A percentile compares a stretch with the other conserved stretches of the same genome.
Conservation (phyloP, 2,888 invertebrate genomes). For the Leptinotarsa rubiginosa region DNA sequence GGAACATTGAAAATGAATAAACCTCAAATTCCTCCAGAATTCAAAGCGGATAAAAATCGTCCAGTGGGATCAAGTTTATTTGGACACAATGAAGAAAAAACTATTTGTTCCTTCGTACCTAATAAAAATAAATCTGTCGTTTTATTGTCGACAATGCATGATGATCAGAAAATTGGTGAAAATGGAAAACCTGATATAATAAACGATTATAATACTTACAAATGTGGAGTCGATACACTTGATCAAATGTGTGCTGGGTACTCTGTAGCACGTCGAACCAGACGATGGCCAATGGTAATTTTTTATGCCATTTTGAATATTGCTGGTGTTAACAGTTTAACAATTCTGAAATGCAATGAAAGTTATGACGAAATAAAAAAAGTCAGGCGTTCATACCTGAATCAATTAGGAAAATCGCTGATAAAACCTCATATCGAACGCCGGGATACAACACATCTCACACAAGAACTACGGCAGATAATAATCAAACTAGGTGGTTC, state of each 20-base stretch:
- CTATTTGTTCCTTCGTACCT: conserved; percentile 51
- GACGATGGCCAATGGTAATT: conserved; percentile 49
- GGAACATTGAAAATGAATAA: conserved; percentile 36
- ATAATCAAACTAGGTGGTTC: not conserved
- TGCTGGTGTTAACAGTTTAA: not conserved
- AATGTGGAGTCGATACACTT: conserved; percentile 53
- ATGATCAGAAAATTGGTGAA: conserved; percentile 41
- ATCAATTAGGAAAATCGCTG: not conserved
- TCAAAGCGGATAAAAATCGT: conserved; percentile 44
- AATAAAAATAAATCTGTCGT: conserved; percentile 37
- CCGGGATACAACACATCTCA: conserved; percentile 4
- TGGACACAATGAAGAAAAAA: conserved; percentile 37
- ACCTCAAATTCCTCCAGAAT: conserved; percentile 45
- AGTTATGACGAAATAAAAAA: not conserved
- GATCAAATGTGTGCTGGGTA: conserved; percentile 51
- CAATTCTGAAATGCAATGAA: not conserved
- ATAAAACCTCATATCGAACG: not conserved
- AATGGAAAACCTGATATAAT: conserved; percentile 45
- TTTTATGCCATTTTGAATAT: conserved; percentile 34
- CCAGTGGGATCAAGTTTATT: conserved; percentile 44
- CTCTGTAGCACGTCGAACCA: conserved; percentile 45
- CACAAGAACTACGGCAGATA: not conserved
- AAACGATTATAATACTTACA: conserved; percentile 43
- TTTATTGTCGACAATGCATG: conserved; percentile 44
- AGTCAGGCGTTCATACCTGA: not conserved